A percentile compares a stretch with the other conserved stretches of the same genome.
These are phyloP conservation scores for Dromiciops gliroides DNA, from an alignment of 2,113 vertebrate species.

Conservation along the genomic window DNA sequence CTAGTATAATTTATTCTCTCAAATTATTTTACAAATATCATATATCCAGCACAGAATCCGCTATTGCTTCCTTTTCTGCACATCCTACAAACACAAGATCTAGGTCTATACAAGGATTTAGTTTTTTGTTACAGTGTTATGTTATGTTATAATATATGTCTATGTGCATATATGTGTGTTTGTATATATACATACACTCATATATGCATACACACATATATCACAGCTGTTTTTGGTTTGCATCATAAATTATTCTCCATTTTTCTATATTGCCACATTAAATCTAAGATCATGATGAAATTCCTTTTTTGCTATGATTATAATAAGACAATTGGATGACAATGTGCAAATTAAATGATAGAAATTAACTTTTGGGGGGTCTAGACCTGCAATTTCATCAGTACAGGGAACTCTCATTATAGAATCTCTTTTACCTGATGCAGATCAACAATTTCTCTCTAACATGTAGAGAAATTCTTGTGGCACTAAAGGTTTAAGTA, in stretches of 20 bases:
- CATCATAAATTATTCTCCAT: neutral
- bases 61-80: neutral
- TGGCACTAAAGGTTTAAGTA: neutral
- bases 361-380: neutral
- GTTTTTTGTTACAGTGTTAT: neutral
- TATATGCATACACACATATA: no score
- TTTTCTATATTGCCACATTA: neutral
- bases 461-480: neutral
- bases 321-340: neutral
- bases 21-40: neutral
- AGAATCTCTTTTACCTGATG: neutral
- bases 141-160: neutral
- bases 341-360: neutral
- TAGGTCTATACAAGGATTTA: neutral
- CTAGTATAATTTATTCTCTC: neutral
- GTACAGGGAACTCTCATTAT: neutral
- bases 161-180: no score
- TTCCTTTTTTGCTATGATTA: neutral
- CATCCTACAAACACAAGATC: neutral
- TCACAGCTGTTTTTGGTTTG: neutral
- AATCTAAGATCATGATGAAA: neutral
- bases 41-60: neutral
- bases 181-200: neutral
- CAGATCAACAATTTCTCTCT: neutral
- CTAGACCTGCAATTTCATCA: neutral